These are phyloP conservation scores for Heliconius eleuchia DNA, from an alignment of 1,140 invertebrate species.

Conservation along the genomic window DNA sequence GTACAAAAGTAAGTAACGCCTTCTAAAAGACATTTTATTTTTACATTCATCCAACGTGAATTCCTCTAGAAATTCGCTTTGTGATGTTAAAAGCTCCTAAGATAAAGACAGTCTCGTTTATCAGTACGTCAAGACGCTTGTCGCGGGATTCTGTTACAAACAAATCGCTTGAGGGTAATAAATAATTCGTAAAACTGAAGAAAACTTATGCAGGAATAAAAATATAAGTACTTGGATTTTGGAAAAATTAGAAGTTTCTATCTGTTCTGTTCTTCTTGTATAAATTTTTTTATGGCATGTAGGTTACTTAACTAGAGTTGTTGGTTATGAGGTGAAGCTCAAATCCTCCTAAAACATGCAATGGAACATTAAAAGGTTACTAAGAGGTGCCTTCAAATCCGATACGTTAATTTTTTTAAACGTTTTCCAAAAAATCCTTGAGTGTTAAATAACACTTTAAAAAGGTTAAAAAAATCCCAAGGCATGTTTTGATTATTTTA, in stretches of 20 bases:
- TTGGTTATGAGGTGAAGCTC: no score
- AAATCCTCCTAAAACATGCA: no score
- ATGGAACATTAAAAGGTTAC: no score
- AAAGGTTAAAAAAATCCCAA: no score
- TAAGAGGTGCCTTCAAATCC: no score
- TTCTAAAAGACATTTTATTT: background rate
- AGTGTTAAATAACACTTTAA: no score
- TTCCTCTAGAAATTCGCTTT: constrained; percentile 12
- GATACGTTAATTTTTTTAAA: no score
- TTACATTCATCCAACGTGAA: background rate
- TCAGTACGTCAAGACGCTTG: constrained; percentile 19
- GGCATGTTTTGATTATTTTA: no score
- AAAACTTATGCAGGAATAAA: background rate
- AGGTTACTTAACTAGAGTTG: no score
- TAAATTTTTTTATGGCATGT: background rate
- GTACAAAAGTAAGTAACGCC: background rate
- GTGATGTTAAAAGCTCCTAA: constrained; percentile 16
- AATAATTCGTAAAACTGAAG: background rate
- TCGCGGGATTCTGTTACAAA: constrained; percentile 17
- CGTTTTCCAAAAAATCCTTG: no score
- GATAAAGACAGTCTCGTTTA: constrained; percentile 22
- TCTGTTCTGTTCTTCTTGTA: background rate
- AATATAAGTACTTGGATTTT: background rate
- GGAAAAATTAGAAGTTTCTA: background rate
- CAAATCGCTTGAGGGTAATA: constrained; percentile 8